Conservation (phyloP, 2,797 vertebrate species). For the Cheracebus regulus region DNA sequence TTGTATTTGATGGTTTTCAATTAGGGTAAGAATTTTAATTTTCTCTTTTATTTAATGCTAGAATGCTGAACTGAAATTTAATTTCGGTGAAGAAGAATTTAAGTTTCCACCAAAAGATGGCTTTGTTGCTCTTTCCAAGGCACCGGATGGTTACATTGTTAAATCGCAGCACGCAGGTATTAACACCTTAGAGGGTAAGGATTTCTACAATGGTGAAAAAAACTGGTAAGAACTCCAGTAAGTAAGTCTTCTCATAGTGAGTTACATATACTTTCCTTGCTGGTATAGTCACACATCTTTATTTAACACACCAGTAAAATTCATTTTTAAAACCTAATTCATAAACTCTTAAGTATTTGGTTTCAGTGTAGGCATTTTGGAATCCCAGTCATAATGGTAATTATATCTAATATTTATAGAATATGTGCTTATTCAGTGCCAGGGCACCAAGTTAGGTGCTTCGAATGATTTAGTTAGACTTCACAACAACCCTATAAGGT, state of each 20-base stretch:
- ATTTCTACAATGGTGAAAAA: neutral
- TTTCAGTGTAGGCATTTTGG: neutral
- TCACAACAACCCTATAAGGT: neutral
- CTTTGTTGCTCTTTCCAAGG: constrained; percentile 90
- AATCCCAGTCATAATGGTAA: neutral
- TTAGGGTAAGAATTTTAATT: constrained; percentile 2
- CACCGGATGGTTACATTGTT: constrained; percentile 87
- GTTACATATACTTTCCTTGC: neutral
- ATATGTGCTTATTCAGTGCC: neutral
- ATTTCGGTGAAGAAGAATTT: constrained; percentile 96
- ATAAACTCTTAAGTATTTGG: neutral
- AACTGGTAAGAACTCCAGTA: neutral
- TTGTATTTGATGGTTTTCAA: neutral
- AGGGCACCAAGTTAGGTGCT: neutral
- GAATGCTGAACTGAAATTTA: constrained; percentile 98
- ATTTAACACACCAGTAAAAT: neutral
- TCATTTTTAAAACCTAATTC: neutral
- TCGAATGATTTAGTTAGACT: neutral
- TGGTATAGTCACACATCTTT: neutral
- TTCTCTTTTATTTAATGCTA: constrained; percentile 78
- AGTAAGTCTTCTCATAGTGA: neutral
- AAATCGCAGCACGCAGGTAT: constrained; percentile 94
- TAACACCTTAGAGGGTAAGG: neutral
- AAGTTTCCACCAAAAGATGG: constrained; percentile 93
- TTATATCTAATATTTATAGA: neutral